Evolutionary conservation across 2,113 vertebrate species (phyloP).

Genomic region (Apeltes quadracus): DNA sequence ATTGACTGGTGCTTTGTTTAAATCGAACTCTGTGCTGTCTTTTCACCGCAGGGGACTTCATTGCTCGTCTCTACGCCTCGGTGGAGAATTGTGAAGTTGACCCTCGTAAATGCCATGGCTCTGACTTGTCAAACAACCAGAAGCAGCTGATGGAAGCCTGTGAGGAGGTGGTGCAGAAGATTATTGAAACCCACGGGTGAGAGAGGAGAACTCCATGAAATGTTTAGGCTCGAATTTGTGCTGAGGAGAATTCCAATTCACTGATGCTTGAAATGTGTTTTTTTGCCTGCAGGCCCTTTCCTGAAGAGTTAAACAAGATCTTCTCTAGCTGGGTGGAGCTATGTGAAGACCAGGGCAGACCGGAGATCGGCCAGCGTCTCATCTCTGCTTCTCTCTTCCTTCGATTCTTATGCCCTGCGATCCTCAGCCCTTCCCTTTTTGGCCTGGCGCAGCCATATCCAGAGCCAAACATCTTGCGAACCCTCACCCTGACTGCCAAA

Average conservation of each 20-base stretch:
- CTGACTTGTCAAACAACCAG: conserved; percentile 84
- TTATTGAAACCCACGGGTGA: conserved; percentile 84
- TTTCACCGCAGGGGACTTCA: conserved; percentile 81
- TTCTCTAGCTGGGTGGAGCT: conserved; percentile 89
- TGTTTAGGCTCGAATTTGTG: neutral
- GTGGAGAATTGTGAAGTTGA: conserved; percentile 89
- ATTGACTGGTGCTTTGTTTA: neutral
- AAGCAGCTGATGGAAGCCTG: conserved; percentile 83
- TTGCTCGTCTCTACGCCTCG: conserved; percentile 81
- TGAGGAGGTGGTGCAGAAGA: conserved; percentile 86
- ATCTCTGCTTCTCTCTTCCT: conserved; percentile 94
- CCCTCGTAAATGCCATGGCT: conserved; percentile 82
- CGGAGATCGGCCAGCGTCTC: conserved; percentile 85
- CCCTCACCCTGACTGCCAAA: conserved; percentile 92
- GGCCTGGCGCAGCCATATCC: conserved; percentile 89
- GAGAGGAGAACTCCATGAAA: conserved; percentile 17
- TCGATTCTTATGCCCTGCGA: conserved; percentile 91
- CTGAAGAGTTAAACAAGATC: conserved; percentile 87
- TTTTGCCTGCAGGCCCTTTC: conserved; percentile 82
- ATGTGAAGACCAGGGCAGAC: conserved; percentile 80
- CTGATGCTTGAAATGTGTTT: neutral
- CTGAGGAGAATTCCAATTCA: neutral
- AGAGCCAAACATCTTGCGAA: conserved; percentile 83
- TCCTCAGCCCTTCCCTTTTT: conserved; percentile 94
- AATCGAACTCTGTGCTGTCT: neutral